These are phyloP conservation scores for Thymelicus sylvestris DNA, from an alignment of 2,888 invertebrate genomes.

Conservation along the genomic window DNA sequence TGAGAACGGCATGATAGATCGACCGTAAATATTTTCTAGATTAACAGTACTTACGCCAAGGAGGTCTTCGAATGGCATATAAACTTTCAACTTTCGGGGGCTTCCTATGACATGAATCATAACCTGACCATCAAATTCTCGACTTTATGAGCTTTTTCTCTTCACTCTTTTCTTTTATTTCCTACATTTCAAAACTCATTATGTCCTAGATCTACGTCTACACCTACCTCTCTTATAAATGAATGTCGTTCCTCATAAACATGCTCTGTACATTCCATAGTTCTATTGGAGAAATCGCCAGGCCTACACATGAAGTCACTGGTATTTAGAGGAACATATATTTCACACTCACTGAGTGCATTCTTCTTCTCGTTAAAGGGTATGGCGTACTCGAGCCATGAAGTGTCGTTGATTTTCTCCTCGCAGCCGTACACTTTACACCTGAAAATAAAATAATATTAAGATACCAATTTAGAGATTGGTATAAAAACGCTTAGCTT, in stretches of 20 bases:
- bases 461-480: neutral
- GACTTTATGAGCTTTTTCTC: too few relatives aligned
- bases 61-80: too few relatives aligned
- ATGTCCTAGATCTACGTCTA: neutral
- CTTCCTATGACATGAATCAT: too few relatives aligned
- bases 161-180: too few relatives aligned
- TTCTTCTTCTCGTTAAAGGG: conserved; percentile 55
- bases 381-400: conserved; percentile 71
- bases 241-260: conserved; percentile 69
- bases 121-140: too few relatives aligned
- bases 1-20: too few relatives aligned
- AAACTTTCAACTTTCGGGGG: too few relatives aligned
- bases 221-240: conserved; percentile 72
- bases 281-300: conserved; percentile 64
- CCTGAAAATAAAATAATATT: conserved; percentile 50
- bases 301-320: conserved; percentile 57
- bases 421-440: conserved; percentile 74
- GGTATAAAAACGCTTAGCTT: too few relatives aligned
- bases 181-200: too few relatives aligned
- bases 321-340: conserved; percentile 55
- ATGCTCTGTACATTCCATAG: conserved; percentile 60
- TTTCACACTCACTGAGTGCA: conserved; percentile 55
- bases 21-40: too few relatives aligned
- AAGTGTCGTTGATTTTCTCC: conserved; percentile 72
- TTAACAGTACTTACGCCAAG: too few relatives aligned